These are phyloP conservation scores for Microcebus lehilahytsara DNA, from an alignment of 2,113 vertebrate species.

Conservation along the genomic window DNA sequence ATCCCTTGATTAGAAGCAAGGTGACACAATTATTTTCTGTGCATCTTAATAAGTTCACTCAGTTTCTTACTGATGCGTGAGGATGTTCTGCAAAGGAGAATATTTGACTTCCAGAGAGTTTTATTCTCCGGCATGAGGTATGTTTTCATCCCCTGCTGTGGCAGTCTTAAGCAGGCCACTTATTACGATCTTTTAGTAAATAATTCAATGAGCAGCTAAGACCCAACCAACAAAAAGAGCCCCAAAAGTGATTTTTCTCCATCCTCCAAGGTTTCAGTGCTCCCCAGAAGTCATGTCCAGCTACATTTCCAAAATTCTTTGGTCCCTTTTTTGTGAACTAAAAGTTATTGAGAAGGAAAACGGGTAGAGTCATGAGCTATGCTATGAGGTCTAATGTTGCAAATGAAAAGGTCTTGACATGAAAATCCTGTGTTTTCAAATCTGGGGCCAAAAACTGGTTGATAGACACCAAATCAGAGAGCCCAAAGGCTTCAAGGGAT, in stretches of 20 bases:
- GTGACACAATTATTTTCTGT: background rate
- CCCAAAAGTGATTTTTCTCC: background rate
- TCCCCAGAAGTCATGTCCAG: background rate
- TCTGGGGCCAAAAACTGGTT: background rate
- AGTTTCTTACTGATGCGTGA: background rate
- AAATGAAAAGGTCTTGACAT: background rate
- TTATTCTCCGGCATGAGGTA: background rate
- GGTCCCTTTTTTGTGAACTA: background rate
- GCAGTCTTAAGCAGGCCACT: background rate
- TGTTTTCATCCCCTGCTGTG: background rate
- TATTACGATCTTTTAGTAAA: background rate
- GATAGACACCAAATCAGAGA: background rate
- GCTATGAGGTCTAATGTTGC: background rate
- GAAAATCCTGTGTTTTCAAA: background rate
- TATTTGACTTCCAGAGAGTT: background rate
- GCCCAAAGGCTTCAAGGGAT: fast-evolving
- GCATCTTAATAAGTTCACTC: background rate
- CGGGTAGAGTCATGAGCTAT: background rate
- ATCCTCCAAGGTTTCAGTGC: background rate
- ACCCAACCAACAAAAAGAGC: background rate
- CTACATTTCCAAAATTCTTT: background rate
- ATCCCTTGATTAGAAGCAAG: background rate
- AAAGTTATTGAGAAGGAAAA: background rate
- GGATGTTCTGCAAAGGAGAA: background rate
- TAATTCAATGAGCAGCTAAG: background rate